These are phyloP conservation scores for Cladopsammia gracilis DNA, from an alignment of 64 coral and sea anemone species.

Conservation along the genomic window DNA sequence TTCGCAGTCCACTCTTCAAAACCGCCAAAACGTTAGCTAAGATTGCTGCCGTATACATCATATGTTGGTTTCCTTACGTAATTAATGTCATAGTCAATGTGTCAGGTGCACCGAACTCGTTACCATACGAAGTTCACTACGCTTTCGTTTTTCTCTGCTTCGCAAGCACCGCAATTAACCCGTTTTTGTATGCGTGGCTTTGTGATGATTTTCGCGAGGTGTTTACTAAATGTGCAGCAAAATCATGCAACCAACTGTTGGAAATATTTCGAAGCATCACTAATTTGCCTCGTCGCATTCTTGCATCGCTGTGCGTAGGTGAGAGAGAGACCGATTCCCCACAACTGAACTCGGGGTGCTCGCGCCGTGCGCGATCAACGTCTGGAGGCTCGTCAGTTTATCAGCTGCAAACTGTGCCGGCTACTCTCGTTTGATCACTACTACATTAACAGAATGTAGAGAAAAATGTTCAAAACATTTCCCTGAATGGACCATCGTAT, in stretches of 20 bases:
- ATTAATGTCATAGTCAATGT: conserved; percentile 26
- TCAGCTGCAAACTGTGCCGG: conserved; percentile 7
- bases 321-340: background rate
- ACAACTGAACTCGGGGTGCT: background rate
- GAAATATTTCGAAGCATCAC: background rate
- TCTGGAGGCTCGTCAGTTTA: conserved; percentile 6
- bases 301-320: background rate
- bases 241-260: background rate
- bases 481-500: background rate
- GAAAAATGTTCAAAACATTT: background rate
- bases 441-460: background rate
- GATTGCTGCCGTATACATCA: conserved; percentile 77
- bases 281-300: background rate
- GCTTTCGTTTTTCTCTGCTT: conserved; percentile 69
- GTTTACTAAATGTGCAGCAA: conserved; percentile 34
- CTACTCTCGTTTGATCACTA: conserved; percentile 11
- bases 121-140: conserved; percentile 34
- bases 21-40: conserved; percentile 84
- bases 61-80: conserved; percentile 88
- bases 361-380: background rate
- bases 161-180: conserved; percentile 77
- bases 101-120: background rate
- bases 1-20: conserved; percentile 68
- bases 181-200: conserved; percentile 83
- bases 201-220: conserved; percentile 80